Percentiles rank a stretch among this genome's conserved stretches.
Evolutionary conservation across 2,888 invertebrate species (phyloP).

Genomic region (Drosophila bunnanda): DNA sequence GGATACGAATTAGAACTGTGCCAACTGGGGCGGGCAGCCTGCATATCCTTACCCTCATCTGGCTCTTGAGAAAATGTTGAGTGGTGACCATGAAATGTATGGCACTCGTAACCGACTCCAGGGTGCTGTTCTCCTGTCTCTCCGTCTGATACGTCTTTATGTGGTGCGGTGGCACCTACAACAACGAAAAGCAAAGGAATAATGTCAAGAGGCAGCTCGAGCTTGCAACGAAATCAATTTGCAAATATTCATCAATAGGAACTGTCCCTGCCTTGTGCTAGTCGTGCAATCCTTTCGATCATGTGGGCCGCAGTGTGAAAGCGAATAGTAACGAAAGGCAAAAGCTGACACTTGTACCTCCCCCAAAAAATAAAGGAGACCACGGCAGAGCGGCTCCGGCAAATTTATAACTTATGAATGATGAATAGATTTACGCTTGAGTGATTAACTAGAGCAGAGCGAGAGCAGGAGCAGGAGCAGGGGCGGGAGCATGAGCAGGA

Average conservation of each 20-base stretch:
- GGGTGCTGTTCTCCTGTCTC: constrained; percentile 81
- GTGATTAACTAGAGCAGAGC: constrained; percentile 80
- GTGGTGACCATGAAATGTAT: constrained; percentile 84
- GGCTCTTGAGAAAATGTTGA: constrained; percentile 83
- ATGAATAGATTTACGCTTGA: constrained; percentile 82
- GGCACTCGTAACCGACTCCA: constrained; percentile 83
- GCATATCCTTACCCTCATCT: constrained; percentile 79
- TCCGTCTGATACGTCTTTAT: constrained; percentile 84
- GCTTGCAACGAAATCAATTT: constrained; percentile 64
- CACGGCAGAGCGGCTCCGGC: constrained; percentile 65
- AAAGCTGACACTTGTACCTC: constrained; percentile 58
- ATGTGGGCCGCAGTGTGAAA: constrained; percentile 36
- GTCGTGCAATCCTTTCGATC: constrained; percentile 35
- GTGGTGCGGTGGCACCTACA: constrained; percentile 83
- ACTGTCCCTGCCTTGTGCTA: not conserved
- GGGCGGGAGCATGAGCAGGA: not conserved
- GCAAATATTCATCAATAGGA: constrained; percentile 56
- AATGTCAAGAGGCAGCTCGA: constrained; percentile 45
- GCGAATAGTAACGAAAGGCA: constrained; percentile 35
- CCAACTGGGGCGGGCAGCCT: not conserved
- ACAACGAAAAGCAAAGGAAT: constrained; percentile 19
- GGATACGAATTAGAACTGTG: constrained; percentile 27
- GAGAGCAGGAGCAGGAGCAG: constrained; percentile 7
- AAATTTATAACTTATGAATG: constrained; percentile 82
- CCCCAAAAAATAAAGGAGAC: constrained; percentile 59